These are phyloP conservation scores for Eucidaris tribuloides DNA, from an alignment of 35 echinoderm and acorn worm species.

Conservation along the genomic window DNA sequence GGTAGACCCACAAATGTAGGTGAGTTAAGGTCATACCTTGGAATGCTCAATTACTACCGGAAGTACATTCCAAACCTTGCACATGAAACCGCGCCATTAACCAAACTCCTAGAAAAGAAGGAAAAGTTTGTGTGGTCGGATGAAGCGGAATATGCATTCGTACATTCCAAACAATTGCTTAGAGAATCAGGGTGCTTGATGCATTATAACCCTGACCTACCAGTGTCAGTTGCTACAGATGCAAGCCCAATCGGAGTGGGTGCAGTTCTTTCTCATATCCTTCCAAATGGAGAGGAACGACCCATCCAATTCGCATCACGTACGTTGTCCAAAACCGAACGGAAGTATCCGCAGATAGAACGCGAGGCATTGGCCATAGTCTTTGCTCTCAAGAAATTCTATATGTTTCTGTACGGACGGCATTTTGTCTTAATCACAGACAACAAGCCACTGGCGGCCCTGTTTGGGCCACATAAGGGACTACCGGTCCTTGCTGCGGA, in stretches of 20 bases:
- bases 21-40: constrained; percentile 34
- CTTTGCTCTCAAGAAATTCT: constrained; percentile 37
- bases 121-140: constrained; percentile 33
- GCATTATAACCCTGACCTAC: constrained; percentile 27
- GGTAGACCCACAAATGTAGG: not conserved
- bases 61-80: constrained; percentile 41
- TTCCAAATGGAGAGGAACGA: constrained; percentile 37
- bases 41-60: constrained; percentile 42
- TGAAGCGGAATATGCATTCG: not conserved
- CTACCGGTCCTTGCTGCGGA: constrained; percentile 24
- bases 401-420: constrained; percentile 24
- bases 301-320: constrained; percentile 43
- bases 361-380: constrained; percentile 38
- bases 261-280: constrained; percentile 36
- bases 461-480: not conserved
- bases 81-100: not conserved
- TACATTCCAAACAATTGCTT: not conserved
- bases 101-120: constrained; percentile 9
- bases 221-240: constrained; percentile 41
- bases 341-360: constrained; percentile 38
- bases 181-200: constrained; percentile 10
- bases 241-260: constrained; percentile 28
- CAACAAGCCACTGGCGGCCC: constrained; percentile 33
- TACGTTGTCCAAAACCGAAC: constrained; percentile 15
- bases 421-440: constrained; percentile 34